These are phyloP conservation scores for Acridotheres tristis DNA, from an alignment of 2,797 vertebrate genomes.

Conservation along the genomic window DNA sequence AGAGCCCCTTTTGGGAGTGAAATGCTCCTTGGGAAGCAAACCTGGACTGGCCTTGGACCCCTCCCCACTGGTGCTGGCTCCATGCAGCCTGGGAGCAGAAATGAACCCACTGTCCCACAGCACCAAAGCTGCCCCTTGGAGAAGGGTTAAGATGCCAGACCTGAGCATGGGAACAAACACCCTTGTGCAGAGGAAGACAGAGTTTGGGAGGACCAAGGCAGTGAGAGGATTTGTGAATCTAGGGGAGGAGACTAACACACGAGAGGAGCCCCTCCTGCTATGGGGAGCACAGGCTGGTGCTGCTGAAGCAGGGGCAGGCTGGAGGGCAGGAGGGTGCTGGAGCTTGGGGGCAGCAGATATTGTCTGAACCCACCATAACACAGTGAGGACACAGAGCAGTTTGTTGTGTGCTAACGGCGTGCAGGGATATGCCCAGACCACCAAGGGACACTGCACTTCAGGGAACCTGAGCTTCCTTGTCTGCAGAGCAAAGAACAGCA, in stretches of 20 bases:
- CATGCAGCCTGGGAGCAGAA: background rate
- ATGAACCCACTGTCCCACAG: background rate
- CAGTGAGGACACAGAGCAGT: background rate
- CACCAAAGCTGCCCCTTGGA: background rate
- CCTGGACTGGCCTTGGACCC: too few species aligned
- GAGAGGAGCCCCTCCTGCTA: background rate
- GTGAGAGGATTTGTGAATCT: background rate
- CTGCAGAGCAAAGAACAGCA: background rate
- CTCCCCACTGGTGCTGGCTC: background rate
- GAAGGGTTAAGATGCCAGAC: background rate
- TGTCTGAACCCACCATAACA: background rate
- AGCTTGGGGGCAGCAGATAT: background rate
- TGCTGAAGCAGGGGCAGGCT: background rate
- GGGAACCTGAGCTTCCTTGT: background rate
- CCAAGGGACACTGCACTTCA: background rate
- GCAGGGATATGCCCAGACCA: background rate
- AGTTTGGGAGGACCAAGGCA: background rate
- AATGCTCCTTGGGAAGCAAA: background rate
- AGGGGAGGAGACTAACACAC: background rate
- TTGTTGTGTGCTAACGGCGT: background rate
- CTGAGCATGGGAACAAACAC: background rate
- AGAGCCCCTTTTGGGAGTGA: background rate
- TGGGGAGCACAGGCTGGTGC: background rate
- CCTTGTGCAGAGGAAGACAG: background rate
- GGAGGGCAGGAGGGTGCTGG: background rate